Evolutionary conservation across 2,113 vertebrate species (phyloP).

Genomic region (Rhynchopsitta pachyrhyncha): DNA sequence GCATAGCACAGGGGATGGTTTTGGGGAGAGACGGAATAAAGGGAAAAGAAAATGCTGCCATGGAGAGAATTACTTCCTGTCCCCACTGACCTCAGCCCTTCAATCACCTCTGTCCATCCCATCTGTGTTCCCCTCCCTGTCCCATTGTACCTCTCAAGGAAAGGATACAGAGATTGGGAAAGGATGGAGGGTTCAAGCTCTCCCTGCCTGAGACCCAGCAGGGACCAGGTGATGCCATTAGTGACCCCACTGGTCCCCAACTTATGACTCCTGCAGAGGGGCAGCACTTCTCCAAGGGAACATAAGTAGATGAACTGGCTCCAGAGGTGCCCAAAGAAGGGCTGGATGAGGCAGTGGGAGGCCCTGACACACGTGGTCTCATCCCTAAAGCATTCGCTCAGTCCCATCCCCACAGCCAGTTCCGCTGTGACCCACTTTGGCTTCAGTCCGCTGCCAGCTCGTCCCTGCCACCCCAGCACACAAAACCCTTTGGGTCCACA

Average conservation of each 20-base stretch:
- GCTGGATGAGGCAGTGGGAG: background rate
- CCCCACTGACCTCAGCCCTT: background rate
- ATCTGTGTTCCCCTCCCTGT: background rate
- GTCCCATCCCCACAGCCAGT: background rate
- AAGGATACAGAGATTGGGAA: background rate
- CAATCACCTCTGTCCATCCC: background rate
- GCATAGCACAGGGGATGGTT: background rate
- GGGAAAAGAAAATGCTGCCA: background rate
- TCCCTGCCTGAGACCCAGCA: fast-evolving
- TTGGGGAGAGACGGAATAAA: background rate
- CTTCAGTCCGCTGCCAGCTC: background rate
- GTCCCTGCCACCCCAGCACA: background rate
- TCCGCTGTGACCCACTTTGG: background rate
- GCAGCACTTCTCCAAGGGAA: background rate
- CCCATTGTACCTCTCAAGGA: background rate
- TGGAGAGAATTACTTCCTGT: background rate
- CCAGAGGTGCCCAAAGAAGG: background rate
- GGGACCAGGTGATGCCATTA: background rate
- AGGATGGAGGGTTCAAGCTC: background rate
- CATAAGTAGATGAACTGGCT: background rate
- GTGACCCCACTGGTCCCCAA: background rate
- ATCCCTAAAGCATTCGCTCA: background rate
- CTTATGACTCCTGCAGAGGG: background rate
- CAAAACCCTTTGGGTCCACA: background rate
- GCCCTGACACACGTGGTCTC: fast-evolving